A percentile compares a stretch with the other conserved stretches of the same genome.
These are phyloP conservation scores for Zaprionus capensis DNA, from an alignment of 1,140 invertebrate species.

Conservation along the genomic window DNA sequence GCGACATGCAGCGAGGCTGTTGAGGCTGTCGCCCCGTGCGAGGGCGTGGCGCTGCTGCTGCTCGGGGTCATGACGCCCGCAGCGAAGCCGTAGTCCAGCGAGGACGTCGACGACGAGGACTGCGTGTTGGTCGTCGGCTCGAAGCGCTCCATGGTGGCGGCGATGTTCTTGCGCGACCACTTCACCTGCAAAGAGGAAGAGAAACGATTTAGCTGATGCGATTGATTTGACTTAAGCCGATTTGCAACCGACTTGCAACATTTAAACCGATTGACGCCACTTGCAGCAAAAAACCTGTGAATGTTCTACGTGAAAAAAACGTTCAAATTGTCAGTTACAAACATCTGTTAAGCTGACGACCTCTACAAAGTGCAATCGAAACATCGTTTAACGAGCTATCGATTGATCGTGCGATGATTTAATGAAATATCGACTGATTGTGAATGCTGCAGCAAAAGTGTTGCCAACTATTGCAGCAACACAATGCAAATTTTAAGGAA, in stretches of 20 bases:
- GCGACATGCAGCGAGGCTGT: slow-evolving; percentile 69
- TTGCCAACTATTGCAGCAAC: background rate
- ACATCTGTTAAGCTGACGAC: background rate
- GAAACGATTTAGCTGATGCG: background rate
- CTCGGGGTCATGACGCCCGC: slow-evolving; percentile 76
- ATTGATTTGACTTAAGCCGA: background rate
- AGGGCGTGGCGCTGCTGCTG: slow-evolving; percentile 65
- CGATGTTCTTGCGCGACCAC: slow-evolving; percentile 86
- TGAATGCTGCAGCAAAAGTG: background rate
- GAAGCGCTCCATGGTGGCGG: slow-evolving; percentile 87
- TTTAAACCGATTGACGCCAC: background rate
- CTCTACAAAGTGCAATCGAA: background rate
- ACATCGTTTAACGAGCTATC: background rate
- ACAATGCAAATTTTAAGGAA: too few relatives aligned
- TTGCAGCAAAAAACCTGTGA: background rate
- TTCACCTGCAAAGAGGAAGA: slow-evolving; percentile 63
- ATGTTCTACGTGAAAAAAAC: background rate
- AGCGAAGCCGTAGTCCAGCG: slow-evolving; percentile 79
- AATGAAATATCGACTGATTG: background rate
- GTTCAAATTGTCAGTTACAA: background rate
- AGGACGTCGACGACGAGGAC: slow-evolving; percentile 72
- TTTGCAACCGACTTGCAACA: background rate
- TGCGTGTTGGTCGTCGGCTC: slow-evolving; percentile 84
- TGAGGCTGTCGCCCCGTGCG: slow-evolving; percentile 56
- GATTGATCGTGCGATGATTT: background rate